A percentile compares a stretch with the other conserved stretches of the same genome.
phyloP scores from a whole-genome alignment of 1,140 invertebrate species.

The Drosophila bocki region DNA sequence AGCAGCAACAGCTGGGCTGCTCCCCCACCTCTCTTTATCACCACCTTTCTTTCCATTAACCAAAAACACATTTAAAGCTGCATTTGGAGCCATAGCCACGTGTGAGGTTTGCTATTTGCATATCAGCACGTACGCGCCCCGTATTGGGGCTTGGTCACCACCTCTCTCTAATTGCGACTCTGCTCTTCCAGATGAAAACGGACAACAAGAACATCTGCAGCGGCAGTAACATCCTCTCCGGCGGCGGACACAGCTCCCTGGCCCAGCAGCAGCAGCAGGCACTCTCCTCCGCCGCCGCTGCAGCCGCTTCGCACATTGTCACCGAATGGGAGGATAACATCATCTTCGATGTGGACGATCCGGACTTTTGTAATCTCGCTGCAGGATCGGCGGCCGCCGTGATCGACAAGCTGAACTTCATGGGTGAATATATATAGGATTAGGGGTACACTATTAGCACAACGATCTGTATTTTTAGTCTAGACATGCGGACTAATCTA shows the following conservation, averaged over 20 bases:
- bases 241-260: conserved; percentile 15
- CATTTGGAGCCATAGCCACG: conserved; percentile 67
- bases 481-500: conserved; percentile 46
- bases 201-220: conserved; percentile 61
- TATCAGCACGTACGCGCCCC: conserved; percentile 57
- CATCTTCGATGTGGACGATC: conserved; percentile 84
- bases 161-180: conserved; percentile 47
- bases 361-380: conserved; percentile 75
- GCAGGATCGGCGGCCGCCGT: conserved; percentile 41
- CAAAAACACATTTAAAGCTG: conserved; percentile 19
- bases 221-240: conserved; percentile 9
- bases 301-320: conserved; percentile 62
- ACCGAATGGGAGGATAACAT: conserved; percentile 83
- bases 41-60: background rate
- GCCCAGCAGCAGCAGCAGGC: conserved; percentile 38
- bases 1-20: conserved; percentile 60
- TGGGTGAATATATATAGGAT: conserved; percentile 53
- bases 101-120: conserved; percentile 69
- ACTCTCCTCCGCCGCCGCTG: conserved; percentile 24
- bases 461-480: conserved; percentile 42
- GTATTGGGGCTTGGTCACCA: conserved; percentile 9
- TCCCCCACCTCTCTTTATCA: conserved; percentile 12
- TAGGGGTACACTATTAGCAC: too few relatives aligned
- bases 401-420: conserved; percentile 68
- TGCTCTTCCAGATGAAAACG: conserved; percentile 67